Conservation (phyloP, 2,113 vertebrate species). For the Pleuronectes platessa region DNA sequence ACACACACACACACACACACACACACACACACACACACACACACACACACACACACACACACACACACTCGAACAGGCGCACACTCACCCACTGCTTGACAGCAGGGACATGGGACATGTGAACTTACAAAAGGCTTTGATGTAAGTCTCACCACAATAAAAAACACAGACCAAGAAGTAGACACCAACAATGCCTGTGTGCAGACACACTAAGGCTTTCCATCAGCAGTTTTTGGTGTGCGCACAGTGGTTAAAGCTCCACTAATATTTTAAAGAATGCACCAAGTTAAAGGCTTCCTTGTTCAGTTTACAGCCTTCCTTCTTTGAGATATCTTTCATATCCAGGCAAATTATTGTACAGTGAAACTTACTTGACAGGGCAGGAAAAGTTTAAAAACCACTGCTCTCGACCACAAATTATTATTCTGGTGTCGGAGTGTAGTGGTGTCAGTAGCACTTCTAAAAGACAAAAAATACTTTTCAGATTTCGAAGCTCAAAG, state of each 20-base stretch:
- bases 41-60: too few species aligned
- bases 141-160: constrained; percentile 55
- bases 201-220: constrained; percentile 34
- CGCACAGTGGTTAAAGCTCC: too few species aligned
- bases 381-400: too few species aligned
- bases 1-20: too few species aligned
- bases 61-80: constrained; percentile 60
- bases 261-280: too few species aligned
- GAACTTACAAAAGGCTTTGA: constrained; percentile 66
- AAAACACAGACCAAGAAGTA: constrained; percentile 57
- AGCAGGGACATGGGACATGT: constrained; percentile 67
- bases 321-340: too few species aligned
- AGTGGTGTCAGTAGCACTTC: constrained; percentile 34
- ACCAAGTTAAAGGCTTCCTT: too few species aligned
- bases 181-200: constrained; percentile 30
- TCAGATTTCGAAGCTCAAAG: constrained; percentile 16
- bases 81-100: constrained; percentile 57
- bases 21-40: too few species aligned
- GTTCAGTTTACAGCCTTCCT: too few species aligned
- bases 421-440: constrained; percentile 25
- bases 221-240: too few species aligned
- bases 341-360: too few species aligned
- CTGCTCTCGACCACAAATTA: constrained; percentile 28
- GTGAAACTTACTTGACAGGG: too few species aligned
- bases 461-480: constrained; percentile 14